These are phyloP conservation scores for Phyllotis vaccarum DNA, from an alignment of 2,797 vertebrate species.

Conservation along the genomic window DNA sequence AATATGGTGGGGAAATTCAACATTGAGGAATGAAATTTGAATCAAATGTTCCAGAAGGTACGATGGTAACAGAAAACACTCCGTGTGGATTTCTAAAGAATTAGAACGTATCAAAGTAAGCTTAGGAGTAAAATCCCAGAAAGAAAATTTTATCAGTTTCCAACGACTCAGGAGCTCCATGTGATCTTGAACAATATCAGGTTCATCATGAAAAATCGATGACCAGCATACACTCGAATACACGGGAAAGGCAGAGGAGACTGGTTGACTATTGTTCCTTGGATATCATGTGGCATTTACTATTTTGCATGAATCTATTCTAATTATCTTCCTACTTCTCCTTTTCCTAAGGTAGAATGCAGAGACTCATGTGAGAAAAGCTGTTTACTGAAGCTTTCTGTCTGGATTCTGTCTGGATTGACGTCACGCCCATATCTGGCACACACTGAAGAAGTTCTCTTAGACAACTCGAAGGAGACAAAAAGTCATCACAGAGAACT, in stretches of 20 bases:
- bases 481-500: slow-evolving; percentile 16
- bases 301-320: slow-evolving; percentile 65
- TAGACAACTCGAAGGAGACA: background rate
- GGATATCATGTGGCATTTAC: slow-evolving; percentile 37
- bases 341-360: slow-evolving; percentile 52
- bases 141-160: slow-evolving; percentile 68
- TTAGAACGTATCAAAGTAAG: slow-evolving; percentile 57
- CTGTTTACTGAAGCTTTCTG: slow-evolving; percentile 18
- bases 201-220: slow-evolving; percentile 69
- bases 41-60: slow-evolving; percentile 55
- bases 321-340: slow-evolving; percentile 64
- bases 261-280: slow-evolving; percentile 35
- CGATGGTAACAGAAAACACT: slow-evolving; percentile 51
- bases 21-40: slow-evolving; percentile 71
- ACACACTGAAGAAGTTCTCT: background rate
- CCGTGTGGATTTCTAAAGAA: slow-evolving; percentile 32
- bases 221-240: slow-evolving; percentile 44
- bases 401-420: slow-evolving; percentile 19
- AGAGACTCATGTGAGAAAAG: slow-evolving; percentile 55
- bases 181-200: slow-evolving; percentile 50
- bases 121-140: slow-evolving; percentile 65
- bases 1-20: slow-evolving; percentile 64
- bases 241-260: slow-evolving; percentile 44
- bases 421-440: background rate
- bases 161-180: slow-evolving; percentile 40